Conservation (phyloP, 2,888 invertebrate species). For the Drosophila testacea region DNA sequence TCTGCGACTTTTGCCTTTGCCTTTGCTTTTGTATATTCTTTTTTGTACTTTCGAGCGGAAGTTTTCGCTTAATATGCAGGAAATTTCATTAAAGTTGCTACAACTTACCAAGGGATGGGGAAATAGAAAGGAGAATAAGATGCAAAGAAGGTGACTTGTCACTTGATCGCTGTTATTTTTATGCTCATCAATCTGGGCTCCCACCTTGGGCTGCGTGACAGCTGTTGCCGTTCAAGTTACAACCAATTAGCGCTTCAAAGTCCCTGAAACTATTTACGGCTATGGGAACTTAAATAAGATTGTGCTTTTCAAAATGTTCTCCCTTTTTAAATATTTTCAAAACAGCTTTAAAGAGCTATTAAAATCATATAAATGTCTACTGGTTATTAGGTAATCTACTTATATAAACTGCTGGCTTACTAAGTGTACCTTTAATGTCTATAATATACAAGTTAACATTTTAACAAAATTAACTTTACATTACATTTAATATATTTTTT, state of each 20-base stretch:
- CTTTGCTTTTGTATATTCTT: constrained; percentile 11
- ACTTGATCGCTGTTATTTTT: constrained; percentile 32
- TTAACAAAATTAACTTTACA: too few relatives aligned
- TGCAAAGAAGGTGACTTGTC: constrained; percentile 18
- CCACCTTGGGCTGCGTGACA: constrained; percentile 11
- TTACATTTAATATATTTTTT: too few relatives aligned
- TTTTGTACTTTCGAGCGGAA: constrained; percentile 42
- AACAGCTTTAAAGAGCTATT: too few relatives aligned
- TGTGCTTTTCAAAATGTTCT: background rate
- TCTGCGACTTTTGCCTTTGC: constrained; percentile 23
- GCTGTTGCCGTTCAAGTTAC: constrained; percentile 10
- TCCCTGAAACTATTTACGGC: background rate
- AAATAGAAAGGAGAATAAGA: background rate
- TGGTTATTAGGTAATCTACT: too few relatives aligned
- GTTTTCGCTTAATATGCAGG: constrained; percentile 71
- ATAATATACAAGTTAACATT: too few relatives aligned
- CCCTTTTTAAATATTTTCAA: too few relatives aligned
- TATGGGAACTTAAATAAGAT: background rate
- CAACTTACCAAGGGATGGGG: constrained; percentile 28
- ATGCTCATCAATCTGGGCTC: constrained; percentile 38
- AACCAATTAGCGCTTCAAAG: constrained; percentile 9
- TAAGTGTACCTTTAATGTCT: too few relatives aligned
- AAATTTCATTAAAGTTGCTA: constrained; percentile 74
- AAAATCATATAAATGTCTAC: too few relatives aligned
- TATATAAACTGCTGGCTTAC: too few relatives aligned